Percentiles rank a stretch among this genome's conserved stretches.
Evolutionary conservation across 2,113 vertebrate species (phyloP).

Genomic region (Cervus canadensis): DNA sequence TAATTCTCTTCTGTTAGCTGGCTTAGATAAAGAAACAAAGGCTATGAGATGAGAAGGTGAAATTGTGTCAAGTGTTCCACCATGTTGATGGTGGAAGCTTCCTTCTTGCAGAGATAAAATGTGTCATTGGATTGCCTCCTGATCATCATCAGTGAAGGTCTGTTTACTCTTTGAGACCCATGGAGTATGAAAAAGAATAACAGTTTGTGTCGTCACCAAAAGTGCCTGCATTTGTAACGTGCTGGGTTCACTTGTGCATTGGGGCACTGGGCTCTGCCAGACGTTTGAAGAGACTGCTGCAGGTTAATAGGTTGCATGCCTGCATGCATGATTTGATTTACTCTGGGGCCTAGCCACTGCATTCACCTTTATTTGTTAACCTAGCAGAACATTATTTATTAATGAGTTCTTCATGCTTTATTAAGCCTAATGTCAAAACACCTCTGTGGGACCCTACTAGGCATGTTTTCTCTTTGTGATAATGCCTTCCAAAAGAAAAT

Average conservation of each 20-base stretch:
- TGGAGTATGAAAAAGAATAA: slow-evolving; percentile 56
- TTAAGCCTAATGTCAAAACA: slow-evolving; percentile 87
- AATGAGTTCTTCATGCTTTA: slow-evolving; percentile 88
- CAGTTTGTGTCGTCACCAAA: slow-evolving; percentile 48
- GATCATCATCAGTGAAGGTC: slow-evolving; percentile 52
- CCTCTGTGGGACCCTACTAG: slow-evolving; percentile 77
- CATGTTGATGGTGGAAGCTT: neutral
- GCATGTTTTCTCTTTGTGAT: slow-evolving; percentile 72
- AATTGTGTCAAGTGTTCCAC: neutral
- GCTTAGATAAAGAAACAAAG: neutral
- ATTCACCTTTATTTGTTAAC: slow-evolving; percentile 86
- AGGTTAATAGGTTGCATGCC: slow-evolving; percentile 73
- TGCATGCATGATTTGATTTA: slow-evolving; percentile 79
- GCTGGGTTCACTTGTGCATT: slow-evolving; percentile 23
- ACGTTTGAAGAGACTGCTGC: slow-evolving; percentile 30
- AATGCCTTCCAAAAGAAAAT: slow-evolving; percentile 74
- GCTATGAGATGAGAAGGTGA: neutral
- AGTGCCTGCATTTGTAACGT: neutral
- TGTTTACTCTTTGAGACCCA: slow-evolving; percentile 58
- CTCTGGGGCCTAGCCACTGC: slow-evolving; percentile 72
- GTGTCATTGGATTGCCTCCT: slow-evolving; percentile 48
- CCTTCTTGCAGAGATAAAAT: slow-evolving; percentile 52
- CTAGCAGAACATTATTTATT: slow-evolving; percentile 87
- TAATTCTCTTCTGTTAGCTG: neutral
- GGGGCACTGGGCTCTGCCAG: slow-evolving; percentile 38